Percentiles rank a stretch among this genome's conserved stretches.
These are phyloP conservation scores for Corythornis leucogaster DNA, from an alignment of 2,797 vertebrate species.

Conservation along the genomic window DNA sequence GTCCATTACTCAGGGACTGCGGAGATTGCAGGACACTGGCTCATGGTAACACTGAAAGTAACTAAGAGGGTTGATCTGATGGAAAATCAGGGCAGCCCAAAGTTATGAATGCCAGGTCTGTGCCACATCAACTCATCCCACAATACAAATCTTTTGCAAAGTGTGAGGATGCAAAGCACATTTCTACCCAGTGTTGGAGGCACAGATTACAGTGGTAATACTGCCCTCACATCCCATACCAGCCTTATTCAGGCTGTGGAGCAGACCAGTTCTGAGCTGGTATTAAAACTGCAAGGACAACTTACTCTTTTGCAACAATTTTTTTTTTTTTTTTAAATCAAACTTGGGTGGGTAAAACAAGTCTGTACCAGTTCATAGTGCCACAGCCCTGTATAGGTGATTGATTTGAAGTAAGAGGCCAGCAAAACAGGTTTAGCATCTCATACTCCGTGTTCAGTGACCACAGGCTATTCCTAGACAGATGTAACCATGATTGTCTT, in stretches of 20 bases:
- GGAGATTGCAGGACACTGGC: accelerated
- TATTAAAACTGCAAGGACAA: not conserved
- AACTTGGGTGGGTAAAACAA: not conserved
- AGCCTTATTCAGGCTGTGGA: not conserved
- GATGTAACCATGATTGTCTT: not conserved
- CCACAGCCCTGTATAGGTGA: not conserved
- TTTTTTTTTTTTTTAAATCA: not conserved
- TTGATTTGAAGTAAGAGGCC: not conserved
- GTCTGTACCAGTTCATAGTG: not conserved
- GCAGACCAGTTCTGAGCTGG: not conserved
- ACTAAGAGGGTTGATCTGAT: not conserved
- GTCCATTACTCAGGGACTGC: accelerated
- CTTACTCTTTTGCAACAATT: not conserved
- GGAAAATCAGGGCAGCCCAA: accelerated
- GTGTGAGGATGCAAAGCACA: not conserved
- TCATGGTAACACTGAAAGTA: not conserved
- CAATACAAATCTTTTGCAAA: not conserved
- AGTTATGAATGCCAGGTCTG: accelerated
- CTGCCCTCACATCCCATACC: not conserved
- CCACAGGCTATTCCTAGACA: not conserved
- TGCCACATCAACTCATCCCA: not conserved
- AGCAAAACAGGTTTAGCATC: not conserved
- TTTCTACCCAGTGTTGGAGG: accelerated
- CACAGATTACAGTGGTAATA: accelerated
- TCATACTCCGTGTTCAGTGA: not conserved